phyloP scores from a whole-genome alignment of 2,113 vertebrate species.

The Genyomyrus donnyi region DNA sequence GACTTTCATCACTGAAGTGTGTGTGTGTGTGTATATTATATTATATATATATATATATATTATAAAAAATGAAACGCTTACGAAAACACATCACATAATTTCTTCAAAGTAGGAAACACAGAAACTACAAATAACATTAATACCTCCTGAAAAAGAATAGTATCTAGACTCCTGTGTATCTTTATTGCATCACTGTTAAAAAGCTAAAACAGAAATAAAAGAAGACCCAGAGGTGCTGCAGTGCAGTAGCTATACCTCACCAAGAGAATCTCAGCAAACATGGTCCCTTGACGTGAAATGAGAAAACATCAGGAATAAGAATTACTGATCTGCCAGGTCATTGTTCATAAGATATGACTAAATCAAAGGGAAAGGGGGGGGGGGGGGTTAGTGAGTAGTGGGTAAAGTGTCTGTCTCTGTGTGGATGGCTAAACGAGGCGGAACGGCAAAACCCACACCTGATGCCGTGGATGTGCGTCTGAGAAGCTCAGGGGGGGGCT shows the following conservation, averaged over 20 bases:
- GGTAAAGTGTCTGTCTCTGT: neutral
- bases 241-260: neutral
- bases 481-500: conserved; percentile 67
- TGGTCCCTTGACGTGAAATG: neutral
- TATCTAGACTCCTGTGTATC: neutral
- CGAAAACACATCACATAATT: no score
- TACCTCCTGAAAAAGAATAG: no score
- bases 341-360: neutral
- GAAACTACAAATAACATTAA: no score
- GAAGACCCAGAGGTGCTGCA: neutral
- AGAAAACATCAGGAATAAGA: neutral
- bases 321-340: neutral
- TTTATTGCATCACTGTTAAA: neutral
- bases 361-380: neutral
- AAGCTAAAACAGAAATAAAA: neutral
- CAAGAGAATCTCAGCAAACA: neutral
- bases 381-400: neutral
- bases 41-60: no score
- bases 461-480: conserved; percentile 72
- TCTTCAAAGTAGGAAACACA: no score
- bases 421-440: neutral
- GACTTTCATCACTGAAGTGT: neutral
- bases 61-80: no score
- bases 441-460: conserved; percentile 54
- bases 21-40: neutral